Conservation (phyloP, 2,797 vertebrate genomes). For the Lates japonicus region DNA sequence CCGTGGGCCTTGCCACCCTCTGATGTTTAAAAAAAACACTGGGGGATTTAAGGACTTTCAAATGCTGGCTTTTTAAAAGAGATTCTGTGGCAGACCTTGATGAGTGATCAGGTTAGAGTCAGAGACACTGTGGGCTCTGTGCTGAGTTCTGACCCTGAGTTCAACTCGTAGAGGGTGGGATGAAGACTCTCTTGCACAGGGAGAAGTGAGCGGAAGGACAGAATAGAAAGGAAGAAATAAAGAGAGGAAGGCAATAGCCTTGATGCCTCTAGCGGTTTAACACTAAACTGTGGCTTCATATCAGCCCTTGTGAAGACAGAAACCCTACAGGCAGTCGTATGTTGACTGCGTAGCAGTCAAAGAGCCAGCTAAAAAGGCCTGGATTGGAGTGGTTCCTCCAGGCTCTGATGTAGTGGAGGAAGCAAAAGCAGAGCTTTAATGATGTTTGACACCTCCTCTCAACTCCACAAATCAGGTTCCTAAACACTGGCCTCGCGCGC, state of each 20-base stretch:
- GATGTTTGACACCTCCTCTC: slow-evolving; percentile 51
- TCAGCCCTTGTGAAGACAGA: slow-evolving; percentile 62
- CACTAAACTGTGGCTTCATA: slow-evolving; percentile 59
- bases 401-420: slow-evolving; percentile 27
- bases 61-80: slow-evolving; percentile 46
- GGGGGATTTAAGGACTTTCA: slow-evolving; percentile 51
- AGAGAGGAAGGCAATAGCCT: slow-evolving; percentile 53
- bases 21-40: slow-evolving; percentile 19
- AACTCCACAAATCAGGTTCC: slow-evolving; percentile 47
- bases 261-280: slow-evolving; percentile 63
- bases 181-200: slow-evolving; percentile 65
- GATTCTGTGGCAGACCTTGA: slow-evolving; percentile 67
- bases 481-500: slow-evolving; percentile 41
- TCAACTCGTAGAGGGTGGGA: slow-evolving; percentile 65
- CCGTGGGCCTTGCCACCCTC: slow-evolving; percentile 25
- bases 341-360: slow-evolving; percentile 58
- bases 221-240: slow-evolving; percentile 52
- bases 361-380: slow-evolving; percentile 45
- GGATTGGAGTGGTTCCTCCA: slow-evolving; percentile 41
- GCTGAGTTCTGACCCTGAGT: slow-evolving; percentile 71
- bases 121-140: slow-evolving; percentile 57
- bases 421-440: slow-evolving; percentile 42
- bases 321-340: slow-evolving; percentile 60
- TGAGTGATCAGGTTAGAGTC: slow-evolving; percentile 74
- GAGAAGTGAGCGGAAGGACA: slow-evolving; percentile 53